These are phyloP conservation scores for Perizoma affinitatum DNA, from an alignment of 2,888 invertebrate species.

Conservation along the genomic window DNA sequence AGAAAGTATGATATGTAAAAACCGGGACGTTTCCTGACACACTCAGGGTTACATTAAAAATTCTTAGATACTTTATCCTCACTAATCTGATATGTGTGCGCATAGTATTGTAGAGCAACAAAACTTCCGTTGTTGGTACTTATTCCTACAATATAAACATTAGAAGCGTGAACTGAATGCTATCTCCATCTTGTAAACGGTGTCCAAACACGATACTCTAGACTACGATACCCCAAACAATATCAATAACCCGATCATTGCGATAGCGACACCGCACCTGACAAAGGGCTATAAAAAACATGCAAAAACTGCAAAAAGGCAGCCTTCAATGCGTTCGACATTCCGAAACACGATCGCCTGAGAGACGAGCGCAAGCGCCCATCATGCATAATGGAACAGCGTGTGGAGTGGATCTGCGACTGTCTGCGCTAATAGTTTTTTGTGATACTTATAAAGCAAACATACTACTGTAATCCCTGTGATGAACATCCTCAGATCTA, in stretches of 20 bases:
- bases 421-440: too few relatives aligned
- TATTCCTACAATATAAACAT: too few relatives aligned
- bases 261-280: constrained; percentile 22
- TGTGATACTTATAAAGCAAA: too few relatives aligned
- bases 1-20: too few relatives aligned
- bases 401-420: constrained; percentile 3
- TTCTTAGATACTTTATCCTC: too few relatives aligned
- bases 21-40: too few relatives aligned
- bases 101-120: too few relatives aligned
- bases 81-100: too few relatives aligned
- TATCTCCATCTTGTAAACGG: background rate
- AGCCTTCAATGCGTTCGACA: constrained; percentile 24
- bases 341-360: constrained; percentile 27
- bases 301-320: constrained; percentile 27
- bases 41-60: too few relatives aligned
- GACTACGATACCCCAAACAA: constrained; percentile 1
- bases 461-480: too few relatives aligned
- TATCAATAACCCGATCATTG: constrained; percentile 28
- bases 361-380: constrained; percentile 13
- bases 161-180: constrained; percentile 1
- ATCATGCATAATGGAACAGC: constrained; percentile 30
- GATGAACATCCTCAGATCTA: too few relatives aligned
- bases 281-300: constrained; percentile 22
- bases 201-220: constrained; percentile 6
- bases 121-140: too few relatives aligned